Conservation (phyloP, 2,113 vertebrate species). For the Cheilinus undulatus region DNA sequence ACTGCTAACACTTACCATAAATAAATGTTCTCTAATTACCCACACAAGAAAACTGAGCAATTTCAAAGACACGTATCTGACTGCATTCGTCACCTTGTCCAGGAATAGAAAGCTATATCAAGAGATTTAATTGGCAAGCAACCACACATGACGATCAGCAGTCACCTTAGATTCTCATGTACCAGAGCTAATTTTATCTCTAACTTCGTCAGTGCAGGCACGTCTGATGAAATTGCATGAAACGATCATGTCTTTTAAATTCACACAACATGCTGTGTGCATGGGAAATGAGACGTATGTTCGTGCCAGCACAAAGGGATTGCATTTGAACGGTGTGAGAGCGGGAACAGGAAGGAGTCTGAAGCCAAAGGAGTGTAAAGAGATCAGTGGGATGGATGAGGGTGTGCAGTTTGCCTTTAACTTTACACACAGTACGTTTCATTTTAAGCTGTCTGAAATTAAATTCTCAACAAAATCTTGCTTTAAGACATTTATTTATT, state of each 20-base stretch:
- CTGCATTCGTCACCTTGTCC: slow-evolving; percentile 57
- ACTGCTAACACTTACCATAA: slow-evolving; percentile 23
- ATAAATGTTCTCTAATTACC: slow-evolving; percentile 59
- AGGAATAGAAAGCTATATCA: slow-evolving; percentile 69
- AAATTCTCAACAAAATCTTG: neutral
- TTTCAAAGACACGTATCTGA: slow-evolving; percentile 29
- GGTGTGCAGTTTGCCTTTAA: slow-evolving; percentile 22
- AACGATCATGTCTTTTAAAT: slow-evolving; percentile 60
- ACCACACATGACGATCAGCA: slow-evolving; percentile 58
- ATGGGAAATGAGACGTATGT: slow-evolving; percentile 35
- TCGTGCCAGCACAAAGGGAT: slow-evolving; percentile 38
- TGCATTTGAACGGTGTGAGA: slow-evolving; percentile 4
- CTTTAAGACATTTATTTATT: neutral
- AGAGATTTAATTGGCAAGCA: slow-evolving; percentile 70
- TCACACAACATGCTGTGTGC: slow-evolving; percentile 49
- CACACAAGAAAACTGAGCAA: slow-evolving; percentile 17
- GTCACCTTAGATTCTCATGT: slow-evolving; percentile 57
- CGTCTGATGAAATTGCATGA: slow-evolving; percentile 73
- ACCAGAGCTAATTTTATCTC: slow-evolving; percentile 61
- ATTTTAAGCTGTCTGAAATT: neutral
- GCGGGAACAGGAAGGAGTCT: slow-evolving; percentile 8
- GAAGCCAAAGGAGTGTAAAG: slow-evolving; percentile 24
- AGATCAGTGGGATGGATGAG: slow-evolving; percentile 34
- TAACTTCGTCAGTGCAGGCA: slow-evolving; percentile 39
- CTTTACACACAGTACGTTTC: neutral